Evolutionary conservation across 2,113 vertebrate genomes (phyloP).

Genomic region (Cynoglossus semilaevis): DNA sequence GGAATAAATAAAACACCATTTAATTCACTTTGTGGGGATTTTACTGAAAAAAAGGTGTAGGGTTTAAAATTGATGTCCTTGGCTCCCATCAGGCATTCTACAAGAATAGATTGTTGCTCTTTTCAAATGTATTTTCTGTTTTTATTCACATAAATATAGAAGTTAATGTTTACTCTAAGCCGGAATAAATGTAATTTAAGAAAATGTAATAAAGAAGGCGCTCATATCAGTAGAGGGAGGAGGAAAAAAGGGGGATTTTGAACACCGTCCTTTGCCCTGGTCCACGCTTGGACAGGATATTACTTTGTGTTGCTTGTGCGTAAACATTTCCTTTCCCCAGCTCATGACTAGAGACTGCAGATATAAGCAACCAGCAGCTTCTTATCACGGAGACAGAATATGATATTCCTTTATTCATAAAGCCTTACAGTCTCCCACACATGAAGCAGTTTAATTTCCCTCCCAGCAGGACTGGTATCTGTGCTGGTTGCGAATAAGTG

Average conservation of each 20-base stretch:
- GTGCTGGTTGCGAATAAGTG: conserved; percentile 15
- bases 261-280: conserved; percentile 28
- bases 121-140: background rate
- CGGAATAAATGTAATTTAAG: conserved; percentile 16
- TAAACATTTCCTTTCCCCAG: conserved; percentile 47
- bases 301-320: conserved; percentile 49
- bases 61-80: background rate
- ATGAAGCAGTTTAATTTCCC: conserved; percentile 32
- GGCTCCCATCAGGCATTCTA: background rate
- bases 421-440: conserved; percentile 13
- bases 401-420: conserved; percentile 35
- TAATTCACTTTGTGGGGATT: too few relatives aligned
- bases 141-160: background rate
- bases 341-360: conserved; percentile 33
- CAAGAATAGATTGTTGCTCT: background rate
- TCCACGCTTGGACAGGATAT: conserved; percentile 57
- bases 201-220: conserved; percentile 30
- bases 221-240: conserved; percentile 20
- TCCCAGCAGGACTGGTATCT: conserved; percentile 2
- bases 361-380: conserved; percentile 29
- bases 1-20: too few relatives aligned
- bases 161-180: background rate
- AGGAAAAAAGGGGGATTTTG: conserved; percentile 20
- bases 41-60: background rate
- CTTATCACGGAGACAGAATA: conserved; percentile 44